Evolutionary conservation across 2,113 vertebrate genomes (phyloP), one percentile per base, ranked within the genome.

Genomic region (Corythoichthys intestinalis): DNA sequence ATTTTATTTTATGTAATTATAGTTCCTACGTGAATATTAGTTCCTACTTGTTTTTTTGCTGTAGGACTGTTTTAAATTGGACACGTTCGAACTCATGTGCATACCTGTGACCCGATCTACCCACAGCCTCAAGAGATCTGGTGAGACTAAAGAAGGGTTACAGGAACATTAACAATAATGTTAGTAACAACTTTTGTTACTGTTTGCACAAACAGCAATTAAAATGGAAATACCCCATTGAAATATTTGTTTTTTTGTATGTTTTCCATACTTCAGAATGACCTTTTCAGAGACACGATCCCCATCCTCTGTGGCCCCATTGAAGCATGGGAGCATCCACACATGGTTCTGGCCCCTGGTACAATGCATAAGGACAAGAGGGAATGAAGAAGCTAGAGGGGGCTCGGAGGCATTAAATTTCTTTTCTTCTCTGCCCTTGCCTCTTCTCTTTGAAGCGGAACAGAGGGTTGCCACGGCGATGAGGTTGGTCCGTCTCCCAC

Each of bases 401-500:
- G 82, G 75, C 83, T 83, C 80, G 82, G 76, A 74, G 60, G 82
- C 82, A 92, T 92, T 91, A 91, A 92, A 91, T 90, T 86, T 83
- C 85, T 85, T 91, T 92, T 93, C 90, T 92, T 92, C 84, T 88
- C 78, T 57, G 59, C 75, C 83, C 77, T 85, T 76, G 89, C 85
- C 80, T 87, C 73, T 35, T 87, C 90, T 88, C 83, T 89, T 85
- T 87, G 80, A 86, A 83, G 75, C 82, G 82, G 88, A 91, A 91
- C 85, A 89, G 86, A 88, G 89, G 89, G 92, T 92, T 93, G 88
- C 89, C 90, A 91, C 87, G 87, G 91, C 87, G 78, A 91, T 91
- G 91, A 90, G 88, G 89, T 91, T 91, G 90, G 89, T 88, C 83
- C 69, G 84, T 90, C 88, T 92, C 87, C 88, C 85, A 87, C 87